phyloP scores from a whole-genome alignment of 1,140 invertebrate species.

The Camponotus floridanus region DNA sequence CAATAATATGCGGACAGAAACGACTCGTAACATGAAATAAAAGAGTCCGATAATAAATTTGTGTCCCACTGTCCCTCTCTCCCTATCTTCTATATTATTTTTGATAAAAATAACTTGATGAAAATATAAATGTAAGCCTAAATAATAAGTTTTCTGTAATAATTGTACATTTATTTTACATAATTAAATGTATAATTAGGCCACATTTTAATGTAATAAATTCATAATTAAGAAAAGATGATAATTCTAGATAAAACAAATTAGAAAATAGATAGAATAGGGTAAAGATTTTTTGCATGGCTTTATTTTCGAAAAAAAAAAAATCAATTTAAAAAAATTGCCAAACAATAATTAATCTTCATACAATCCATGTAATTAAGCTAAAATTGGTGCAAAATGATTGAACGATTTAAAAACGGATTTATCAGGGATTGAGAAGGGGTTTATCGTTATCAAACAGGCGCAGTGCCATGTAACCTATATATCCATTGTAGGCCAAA shows the following conservation, averaged over 20 bases:
- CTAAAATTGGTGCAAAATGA: background rate
- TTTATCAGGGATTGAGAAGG: background rate
- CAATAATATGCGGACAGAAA: conserved; percentile 28
- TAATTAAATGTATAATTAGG: background rate
- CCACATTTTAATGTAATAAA: background rate
- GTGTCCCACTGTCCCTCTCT: background rate
- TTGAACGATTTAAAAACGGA: background rate
- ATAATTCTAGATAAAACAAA: background rate
- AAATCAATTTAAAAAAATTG: conserved; percentile 1
- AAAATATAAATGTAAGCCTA: background rate
- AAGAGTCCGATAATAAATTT: conserved; percentile 13
- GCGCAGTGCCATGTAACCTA: conserved; percentile 32
- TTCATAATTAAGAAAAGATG: background rate
- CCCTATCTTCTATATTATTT: background rate
- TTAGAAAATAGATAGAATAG: background rate
- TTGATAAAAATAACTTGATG: background rate
- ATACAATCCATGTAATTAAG: too few relatives aligned
- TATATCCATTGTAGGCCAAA: conserved; percentile 38
- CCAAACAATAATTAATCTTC: background rate
- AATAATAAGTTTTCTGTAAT: background rate
- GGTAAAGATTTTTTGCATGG: background rate
- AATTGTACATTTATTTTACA: background rate
- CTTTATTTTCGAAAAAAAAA: background rate
- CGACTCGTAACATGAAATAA: conserved; percentile 13
- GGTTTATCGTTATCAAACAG: conserved; percentile 19